These are phyloP conservation scores for Ploceus nigricollis DNA, from an alignment of 2,113 vertebrate genomes.

Conservation along the genomic window DNA sequence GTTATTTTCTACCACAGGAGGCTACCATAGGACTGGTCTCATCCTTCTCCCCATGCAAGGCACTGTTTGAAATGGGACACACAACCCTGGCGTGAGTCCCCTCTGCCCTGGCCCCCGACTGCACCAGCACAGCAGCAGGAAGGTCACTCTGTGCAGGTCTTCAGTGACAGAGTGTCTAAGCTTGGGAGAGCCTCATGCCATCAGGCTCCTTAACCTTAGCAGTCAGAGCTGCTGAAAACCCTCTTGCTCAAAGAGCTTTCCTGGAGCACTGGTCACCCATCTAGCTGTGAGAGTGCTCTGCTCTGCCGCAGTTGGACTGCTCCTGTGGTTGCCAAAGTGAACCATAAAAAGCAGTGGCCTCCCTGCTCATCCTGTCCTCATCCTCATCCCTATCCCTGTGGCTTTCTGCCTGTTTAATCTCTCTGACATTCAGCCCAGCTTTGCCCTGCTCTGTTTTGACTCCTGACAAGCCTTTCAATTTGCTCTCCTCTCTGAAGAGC, in stretches of 20 bases:
- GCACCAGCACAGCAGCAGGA: not conserved
- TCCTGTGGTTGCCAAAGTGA: not conserved
- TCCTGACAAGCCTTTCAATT: conserved; percentile 93
- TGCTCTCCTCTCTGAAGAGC: conserved; percentile 87
- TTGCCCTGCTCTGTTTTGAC: conserved; percentile 82
- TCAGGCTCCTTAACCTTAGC: not conserved
- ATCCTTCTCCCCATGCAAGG: not conserved
- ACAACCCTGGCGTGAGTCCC: not conserved
- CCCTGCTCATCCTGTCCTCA: accelerated
- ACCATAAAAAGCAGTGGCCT: not conserved
- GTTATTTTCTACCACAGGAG: conserved; percentile 4
- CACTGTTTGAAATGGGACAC: not conserved
- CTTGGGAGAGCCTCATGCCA: not conserved
- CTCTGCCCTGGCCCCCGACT: accelerated
- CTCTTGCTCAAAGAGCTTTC: not conserved
- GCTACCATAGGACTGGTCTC: not conserved
- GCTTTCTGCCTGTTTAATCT: conserved; percentile 52
- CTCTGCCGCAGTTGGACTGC: not conserved
- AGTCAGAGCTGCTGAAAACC: not conserved
- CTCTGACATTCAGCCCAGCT: conserved; percentile 63
- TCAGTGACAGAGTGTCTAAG: not conserved
- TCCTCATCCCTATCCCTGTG: not conserved
- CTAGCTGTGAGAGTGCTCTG: not conserved
- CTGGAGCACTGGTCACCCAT: not conserved
- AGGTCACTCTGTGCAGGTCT: not conserved